phyloP scores from a whole-genome alignment of 2,797 vertebrate species.

The Anableps anableps region DNA sequence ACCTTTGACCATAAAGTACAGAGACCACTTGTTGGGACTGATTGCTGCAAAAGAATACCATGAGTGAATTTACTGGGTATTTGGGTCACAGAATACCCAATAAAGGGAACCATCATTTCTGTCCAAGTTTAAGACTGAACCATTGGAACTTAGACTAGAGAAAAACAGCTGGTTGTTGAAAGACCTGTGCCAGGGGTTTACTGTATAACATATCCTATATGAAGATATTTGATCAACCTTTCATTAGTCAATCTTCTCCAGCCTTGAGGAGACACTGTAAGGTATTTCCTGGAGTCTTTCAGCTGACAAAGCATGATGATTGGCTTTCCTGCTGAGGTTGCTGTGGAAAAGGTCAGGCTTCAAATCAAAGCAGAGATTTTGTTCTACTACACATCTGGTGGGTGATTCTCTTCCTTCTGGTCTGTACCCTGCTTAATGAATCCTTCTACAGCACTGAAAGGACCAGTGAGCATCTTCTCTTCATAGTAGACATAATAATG shows the following conservation, averaged over 20 bases:
- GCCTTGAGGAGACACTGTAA: background rate
- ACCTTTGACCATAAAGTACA: background rate
- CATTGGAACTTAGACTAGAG: background rate
- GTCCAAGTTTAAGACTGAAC: background rate
- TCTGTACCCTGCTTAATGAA: background rate
- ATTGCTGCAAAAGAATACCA: no score
- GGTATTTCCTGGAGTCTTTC: background rate
- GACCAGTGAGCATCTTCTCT: conserved; percentile 1
- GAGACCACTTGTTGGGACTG: background rate
- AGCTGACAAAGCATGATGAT: conserved; percentile 4
- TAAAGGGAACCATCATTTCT: background rate
- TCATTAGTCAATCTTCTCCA: background rate
- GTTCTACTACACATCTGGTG: background rate
- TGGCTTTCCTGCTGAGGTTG: background rate
- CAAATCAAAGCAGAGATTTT: background rate
- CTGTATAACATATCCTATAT: background rate
- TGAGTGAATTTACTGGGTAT: no score
- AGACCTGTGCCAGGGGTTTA: background rate
- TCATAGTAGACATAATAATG: conserved; percentile 9
- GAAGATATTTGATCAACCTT: background rate
- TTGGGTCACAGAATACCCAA: no score
- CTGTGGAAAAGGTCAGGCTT: background rate
- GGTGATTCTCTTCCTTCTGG: background rate
- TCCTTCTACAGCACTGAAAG: background rate
- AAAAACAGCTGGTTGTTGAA: background rate